These are phyloP conservation scores for Gandaritis pyraliata DNA, from an alignment of 2,888 invertebrate genomes.

Conservation along the genomic window DNA sequence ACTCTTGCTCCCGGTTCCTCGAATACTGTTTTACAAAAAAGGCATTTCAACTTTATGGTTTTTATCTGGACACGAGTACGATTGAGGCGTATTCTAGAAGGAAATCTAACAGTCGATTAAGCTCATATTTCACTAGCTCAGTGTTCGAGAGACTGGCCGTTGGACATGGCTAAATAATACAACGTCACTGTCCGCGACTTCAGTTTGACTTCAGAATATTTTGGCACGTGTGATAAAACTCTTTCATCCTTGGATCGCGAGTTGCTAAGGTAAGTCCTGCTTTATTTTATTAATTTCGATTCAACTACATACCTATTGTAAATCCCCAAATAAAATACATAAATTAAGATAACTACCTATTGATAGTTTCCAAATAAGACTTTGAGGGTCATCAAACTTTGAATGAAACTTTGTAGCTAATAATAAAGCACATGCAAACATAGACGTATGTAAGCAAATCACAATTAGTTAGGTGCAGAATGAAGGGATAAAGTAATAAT, in stretches of 20 bases:
- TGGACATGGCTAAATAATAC: slow-evolving; percentile 68
- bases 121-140: slow-evolving; percentile 1
- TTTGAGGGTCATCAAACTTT: not conserved
- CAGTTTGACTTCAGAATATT: slow-evolving; percentile 64
- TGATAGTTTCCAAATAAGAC: slow-evolving; percentile 1
- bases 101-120: not conserved
- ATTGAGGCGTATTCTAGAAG: slow-evolving; percentile 8
- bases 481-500: not conserved
- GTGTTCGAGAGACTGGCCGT: slow-evolving; percentile 47
- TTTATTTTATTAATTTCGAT: slow-evolving; percentile 48
- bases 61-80: slow-evolving; percentile 1
- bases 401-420: not conserved
- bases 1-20: slow-evolving; percentile 43
- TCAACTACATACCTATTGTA: slow-evolving; percentile 27
- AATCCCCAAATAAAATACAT: slow-evolving; percentile 11
- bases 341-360: not conserved
- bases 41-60: not conserved
- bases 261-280: slow-evolving; percentile 70
- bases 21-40: slow-evolving; percentile 5
- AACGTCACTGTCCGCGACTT: slow-evolving; percentile 67
- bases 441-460: slow-evolving; percentile 8
- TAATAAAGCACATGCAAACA: slow-evolving; percentile 8
- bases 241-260: slow-evolving; percentile 53
- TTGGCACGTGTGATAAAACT: slow-evolving; percentile 67
- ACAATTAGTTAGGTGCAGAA: slow-evolving; percentile 10